Base-by-base conservation (phyloP, 2,113 vertebrate genomes). In the Phaetusa simplex region DNA sequence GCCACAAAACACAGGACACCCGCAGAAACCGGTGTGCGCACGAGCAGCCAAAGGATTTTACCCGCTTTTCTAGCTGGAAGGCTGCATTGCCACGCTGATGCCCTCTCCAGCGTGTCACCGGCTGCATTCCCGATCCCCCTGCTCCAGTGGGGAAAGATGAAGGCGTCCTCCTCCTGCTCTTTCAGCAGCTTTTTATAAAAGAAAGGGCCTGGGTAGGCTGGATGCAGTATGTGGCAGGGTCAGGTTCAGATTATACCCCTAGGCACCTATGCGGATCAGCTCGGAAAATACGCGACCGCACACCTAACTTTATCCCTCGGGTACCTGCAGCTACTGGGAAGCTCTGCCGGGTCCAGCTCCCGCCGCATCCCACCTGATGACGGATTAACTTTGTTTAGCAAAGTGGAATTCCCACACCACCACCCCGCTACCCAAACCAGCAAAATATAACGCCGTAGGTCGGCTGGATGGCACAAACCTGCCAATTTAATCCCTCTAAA, bases 111-210 rank as follows among this genome's bases (percentile, higher is more conserved):
- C 3, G 2, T 20, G 49, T 79, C 97, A 82, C 82, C 89, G 69
- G 86, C 81, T 67, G 97, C 96, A 84, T 96, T 84, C 97, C 86
- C 26, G 66, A 90, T 91, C 56, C 86, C 88, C 95, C 86, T 1
- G 65, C 93, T 94, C 88, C 4, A 27, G 49, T 19, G 18, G 47
- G 70, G 82, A 71, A 65, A 52, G 78, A 91, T 8, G 74, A 77
- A 91, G 47, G 72, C 90, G 93, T 86, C 78, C 88, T 95, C 94
- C 58, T 92, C 21, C 96, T 16, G 77, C 82, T 82, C 89, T 95
- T 93, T 67, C 86, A 96, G 96, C 95, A 90, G 58, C 27, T 77
- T 97, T 96, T 96, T 15, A 74, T 52, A 23, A 70, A 84, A 89
- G 84, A 82, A 73, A 89, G 93, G 43, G 40, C 86, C 89, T 79